A percentile compares a stretch with the other conserved stretches of the same genome.
phyloP scores from a whole-genome alignment of 64 coral and sea anemone genomes.

The Catalaphyllia jardinei region DNA sequence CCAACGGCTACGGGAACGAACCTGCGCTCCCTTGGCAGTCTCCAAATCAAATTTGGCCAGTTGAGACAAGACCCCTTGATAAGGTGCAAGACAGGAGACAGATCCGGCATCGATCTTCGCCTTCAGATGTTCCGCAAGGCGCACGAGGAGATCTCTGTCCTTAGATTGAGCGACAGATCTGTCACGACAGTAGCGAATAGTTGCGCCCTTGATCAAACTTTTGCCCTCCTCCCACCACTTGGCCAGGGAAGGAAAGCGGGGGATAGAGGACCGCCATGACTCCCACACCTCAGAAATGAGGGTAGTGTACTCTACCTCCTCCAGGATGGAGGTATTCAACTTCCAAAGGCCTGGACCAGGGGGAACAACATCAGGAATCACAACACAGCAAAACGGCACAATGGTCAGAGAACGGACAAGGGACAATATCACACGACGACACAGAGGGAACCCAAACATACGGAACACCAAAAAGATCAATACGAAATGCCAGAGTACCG shows the following conservation, averaged over 20 bases:
- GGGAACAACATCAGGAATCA: slow-evolving; percentile 15
- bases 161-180: background rate
- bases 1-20: background rate
- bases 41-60: background rate
- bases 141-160: background rate
- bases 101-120: background rate
- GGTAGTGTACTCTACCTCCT: background rate
- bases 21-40: background rate
- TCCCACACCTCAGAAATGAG: slow-evolving; percentile 1
- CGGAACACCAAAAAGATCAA: slow-evolving; percentile 32
- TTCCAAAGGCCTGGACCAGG: background rate
- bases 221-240: background rate
- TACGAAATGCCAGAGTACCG: slow-evolving; percentile 1
- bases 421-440: background rate
- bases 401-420: slow-evolving; percentile 41
- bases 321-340: background rate
- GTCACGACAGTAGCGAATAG: no score
- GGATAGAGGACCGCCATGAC: background rate
- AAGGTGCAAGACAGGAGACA: background rate
- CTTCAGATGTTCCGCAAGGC: background rate
- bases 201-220: no score
- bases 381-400: background rate
- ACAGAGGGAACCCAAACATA: background rate
- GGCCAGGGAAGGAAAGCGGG: slow-evolving; percentile 5
- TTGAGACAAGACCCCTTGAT: background rate